Conservation (phyloP, 1,140 invertebrate genomes). For the Panagrolaimus sp. region DNA sequence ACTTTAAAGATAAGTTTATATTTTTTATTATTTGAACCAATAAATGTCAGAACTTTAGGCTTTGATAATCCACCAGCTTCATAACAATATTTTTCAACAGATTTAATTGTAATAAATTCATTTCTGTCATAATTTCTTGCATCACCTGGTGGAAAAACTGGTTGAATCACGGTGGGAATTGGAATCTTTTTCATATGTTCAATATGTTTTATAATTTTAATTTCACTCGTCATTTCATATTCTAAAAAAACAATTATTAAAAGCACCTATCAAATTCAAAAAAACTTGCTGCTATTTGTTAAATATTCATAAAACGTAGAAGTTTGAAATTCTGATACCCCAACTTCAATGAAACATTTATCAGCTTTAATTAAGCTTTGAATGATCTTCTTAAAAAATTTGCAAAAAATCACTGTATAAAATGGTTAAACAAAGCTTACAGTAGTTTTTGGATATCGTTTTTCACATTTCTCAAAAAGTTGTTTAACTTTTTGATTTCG, state of each 20-base stretch:
- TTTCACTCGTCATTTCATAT: background rate
- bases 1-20: conserved; percentile 26
- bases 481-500: background rate
- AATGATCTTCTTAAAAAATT: too few relatives aligned
- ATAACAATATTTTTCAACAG: background rate
- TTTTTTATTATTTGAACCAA: conserved; percentile 12
- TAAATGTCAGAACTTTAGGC: conserved; percentile 12
- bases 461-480: too few relatives aligned
- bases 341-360: background rate
- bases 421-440: too few relatives aligned
- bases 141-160: background rate
- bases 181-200: background rate
- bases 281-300: background rate
- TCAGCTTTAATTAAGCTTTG: too few relatives aligned
- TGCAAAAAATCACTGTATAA: too few relatives aligned
- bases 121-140: background rate
- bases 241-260: background rate
- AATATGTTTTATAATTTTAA: background rate
- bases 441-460: too few relatives aligned
- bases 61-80: conserved; percentile 17
- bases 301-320: background rate
- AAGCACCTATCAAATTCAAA: background rate
- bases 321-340: background rate
- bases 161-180: background rate
- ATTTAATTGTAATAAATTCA: background rate